A percentile compares a stretch with the other conserved stretches of the same genome.
Conservation (phyloP, 2,888 invertebrate species). For the Sipha maydis region DNA sequence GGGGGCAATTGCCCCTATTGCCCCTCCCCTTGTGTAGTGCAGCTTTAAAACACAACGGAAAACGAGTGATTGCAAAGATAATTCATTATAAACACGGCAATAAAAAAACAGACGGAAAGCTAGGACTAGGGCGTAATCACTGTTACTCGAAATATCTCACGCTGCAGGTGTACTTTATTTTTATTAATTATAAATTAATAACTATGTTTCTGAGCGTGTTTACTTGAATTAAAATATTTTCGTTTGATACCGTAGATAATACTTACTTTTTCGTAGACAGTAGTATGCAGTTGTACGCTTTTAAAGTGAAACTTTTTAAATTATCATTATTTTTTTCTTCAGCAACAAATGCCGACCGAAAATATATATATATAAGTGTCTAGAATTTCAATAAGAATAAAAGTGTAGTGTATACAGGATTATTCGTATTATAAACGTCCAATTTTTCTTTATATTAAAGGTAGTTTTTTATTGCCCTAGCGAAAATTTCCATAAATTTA, state of each 20-base stretch:
- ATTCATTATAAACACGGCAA: no score
- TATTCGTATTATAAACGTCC: constrained; percentile 7
- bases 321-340: not conserved
- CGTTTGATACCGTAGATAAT: not conserved
- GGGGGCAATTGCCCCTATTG: no score
- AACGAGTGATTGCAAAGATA: no score
- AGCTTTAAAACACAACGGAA: no score
- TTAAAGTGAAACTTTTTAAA: constrained; percentile 3
- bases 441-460: not conserved
- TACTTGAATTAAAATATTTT: no score
- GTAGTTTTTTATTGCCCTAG: not conserved
- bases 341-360: constrained; percentile 10
- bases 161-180: no score
- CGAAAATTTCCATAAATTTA: not conserved
- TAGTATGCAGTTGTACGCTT: not conserved
- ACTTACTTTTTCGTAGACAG: not conserved
- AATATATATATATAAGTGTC: constrained; percentile 4
- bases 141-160: no score
- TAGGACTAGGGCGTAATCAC: no score
- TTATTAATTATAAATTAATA: no score
- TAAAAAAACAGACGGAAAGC: no score
- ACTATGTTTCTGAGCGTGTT: no score
- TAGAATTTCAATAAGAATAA: constrained; percentile 9
- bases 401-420: not conserved
- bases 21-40: no score